These are phyloP conservation scores for Strigamia crassipes DNA, from an alignment of 2,888 invertebrate species.

Conservation along the genomic window DNA sequence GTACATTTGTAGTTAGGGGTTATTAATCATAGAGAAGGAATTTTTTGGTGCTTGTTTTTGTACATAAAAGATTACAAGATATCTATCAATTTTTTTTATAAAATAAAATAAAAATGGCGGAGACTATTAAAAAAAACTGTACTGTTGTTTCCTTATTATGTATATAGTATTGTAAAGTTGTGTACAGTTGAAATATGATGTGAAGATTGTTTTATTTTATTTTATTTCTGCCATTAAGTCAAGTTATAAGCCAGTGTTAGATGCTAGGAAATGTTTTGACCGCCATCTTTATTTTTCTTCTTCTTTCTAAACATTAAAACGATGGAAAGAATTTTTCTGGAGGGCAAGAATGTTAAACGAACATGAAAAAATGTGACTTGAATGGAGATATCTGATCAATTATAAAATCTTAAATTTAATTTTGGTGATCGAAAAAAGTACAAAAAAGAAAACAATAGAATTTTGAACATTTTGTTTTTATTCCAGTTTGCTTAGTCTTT, in stretches of 20 bases:
- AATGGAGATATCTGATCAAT: too few relatives aligned
- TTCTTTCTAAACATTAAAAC: neutral
- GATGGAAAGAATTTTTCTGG: neutral
- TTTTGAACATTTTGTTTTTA: neutral
- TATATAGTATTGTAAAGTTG: neutral
- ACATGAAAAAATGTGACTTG: too few relatives aligned
- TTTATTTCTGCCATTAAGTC: neutral
- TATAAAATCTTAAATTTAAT: neutral
- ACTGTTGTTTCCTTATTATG: neutral
- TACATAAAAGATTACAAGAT: neutral
- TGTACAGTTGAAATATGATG: neutral
- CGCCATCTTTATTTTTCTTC: neutral
- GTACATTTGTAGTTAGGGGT: slow-evolving; percentile 21
- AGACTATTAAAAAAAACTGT: neutral
- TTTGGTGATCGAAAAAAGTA: neutral
- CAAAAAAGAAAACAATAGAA: neutral
- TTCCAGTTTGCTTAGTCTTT: neutral
- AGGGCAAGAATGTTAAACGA: neutral
- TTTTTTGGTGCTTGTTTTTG: slow-evolving; percentile 25
- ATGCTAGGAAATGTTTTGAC: neutral
- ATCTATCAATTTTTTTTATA: neutral
- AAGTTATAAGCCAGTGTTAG: neutral
- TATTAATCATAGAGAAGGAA: neutral
- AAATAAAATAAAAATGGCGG: neutral
- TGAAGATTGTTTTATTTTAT: neutral